Evolutionary conservation across 2,797 vertebrate genomes (phyloP).

Genomic region (Petrocephalus schoutedeni): DNA sequence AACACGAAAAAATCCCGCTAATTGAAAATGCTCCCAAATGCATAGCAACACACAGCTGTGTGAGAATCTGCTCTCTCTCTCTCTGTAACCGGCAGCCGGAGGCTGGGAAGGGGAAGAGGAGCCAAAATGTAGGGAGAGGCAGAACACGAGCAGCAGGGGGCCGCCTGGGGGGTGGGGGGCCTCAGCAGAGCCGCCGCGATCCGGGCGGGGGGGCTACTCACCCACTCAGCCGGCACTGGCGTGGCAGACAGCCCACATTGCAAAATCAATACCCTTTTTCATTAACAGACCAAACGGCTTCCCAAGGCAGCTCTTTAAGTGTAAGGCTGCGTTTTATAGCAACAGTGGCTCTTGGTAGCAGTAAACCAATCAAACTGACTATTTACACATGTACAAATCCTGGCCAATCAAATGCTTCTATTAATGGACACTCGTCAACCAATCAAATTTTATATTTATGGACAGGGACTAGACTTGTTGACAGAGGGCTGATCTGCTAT

Average conservation of each 20-base stretch:
- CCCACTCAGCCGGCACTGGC: background rate
- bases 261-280: conserved; percentile 30
- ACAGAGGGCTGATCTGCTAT: conserved; percentile 25
- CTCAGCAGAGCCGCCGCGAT: conserved; percentile 49
- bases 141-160: background rate
- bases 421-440: conserved; percentile 19
- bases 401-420: conserved; percentile 26
- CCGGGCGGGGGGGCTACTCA: conserved; percentile 14
- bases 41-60: background rate
- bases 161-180: conserved; percentile 17
- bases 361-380: background rate
- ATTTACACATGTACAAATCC: background rate
- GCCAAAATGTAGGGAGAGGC: background rate
- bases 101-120: background rate
- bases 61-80: background rate
- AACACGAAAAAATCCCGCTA: background rate
- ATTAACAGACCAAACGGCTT: conserved; percentile 2
- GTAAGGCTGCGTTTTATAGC: conserved; percentile 22
- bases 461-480: conserved; percentile 27
- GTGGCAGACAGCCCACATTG: conserved; percentile 9
- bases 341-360: conserved; percentile 20
- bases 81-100: background rate
- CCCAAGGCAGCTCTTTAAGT: background rate
- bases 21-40: background rate
- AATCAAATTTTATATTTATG: conserved; percentile 29